phyloP scores from a whole-genome alignment of 2,797 vertebrate genomes.

The Acropternis orthonyx region DNA sequence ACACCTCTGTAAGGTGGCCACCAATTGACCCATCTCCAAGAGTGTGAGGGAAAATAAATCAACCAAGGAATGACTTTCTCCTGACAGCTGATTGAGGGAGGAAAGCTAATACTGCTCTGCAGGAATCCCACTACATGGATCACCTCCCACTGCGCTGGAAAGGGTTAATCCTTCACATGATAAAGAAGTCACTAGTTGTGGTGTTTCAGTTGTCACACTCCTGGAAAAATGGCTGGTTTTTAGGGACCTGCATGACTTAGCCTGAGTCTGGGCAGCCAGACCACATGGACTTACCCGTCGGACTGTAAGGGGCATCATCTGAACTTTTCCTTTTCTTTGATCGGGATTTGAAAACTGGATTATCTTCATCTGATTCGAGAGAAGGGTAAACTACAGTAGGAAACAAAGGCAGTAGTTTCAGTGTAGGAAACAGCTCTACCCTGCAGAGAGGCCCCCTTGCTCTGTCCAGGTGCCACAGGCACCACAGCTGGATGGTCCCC shows the following conservation, averaged over 20 bases:
- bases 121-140: fast-evolving
- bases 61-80: not conserved
- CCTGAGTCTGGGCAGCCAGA: not conserved
- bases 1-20: not conserved
- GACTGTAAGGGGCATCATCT: conserved; percentile 96
- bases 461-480: not conserved
- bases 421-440: not conserved
- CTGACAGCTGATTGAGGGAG: not conserved
- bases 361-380: conserved; percentile 97
- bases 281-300: conserved; percentile 82
- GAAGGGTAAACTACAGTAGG: conserved; percentile 88
- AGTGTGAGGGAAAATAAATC: not conserved
- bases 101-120: not conserved
- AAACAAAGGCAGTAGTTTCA: conserved; percentile 28
- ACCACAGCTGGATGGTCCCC: not conserved
- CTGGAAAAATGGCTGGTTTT: not conserved
- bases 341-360: conserved; percentile 97
- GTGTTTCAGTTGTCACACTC: not conserved
- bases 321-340: conserved; percentile 98
- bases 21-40: not conserved
- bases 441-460: not conserved
- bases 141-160: not conserved
- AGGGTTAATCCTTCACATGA: not conserved
- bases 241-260: not conserved
- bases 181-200: not conserved